Evolutionary conservation across 1,140 invertebrate species (phyloP).

Genomic region (Trichoplusia ni): DNA sequence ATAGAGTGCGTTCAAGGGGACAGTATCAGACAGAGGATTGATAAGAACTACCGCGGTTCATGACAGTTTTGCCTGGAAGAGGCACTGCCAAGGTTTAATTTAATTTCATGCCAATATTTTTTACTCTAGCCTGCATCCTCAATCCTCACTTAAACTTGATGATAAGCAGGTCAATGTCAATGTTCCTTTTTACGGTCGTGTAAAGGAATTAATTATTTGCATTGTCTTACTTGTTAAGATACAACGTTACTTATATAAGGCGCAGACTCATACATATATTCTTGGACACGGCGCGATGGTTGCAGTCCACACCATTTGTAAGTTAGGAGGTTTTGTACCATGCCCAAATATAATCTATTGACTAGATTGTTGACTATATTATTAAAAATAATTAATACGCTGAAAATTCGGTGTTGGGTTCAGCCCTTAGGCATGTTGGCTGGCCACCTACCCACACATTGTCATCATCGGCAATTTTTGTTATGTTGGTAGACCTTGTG

Average conservation of each 20-base stretch:
- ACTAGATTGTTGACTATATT: constrained; percentile 1
- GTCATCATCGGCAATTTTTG: too few relatives aligned
- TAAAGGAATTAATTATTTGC: background rate
- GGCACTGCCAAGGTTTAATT: background rate
- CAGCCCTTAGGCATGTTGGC: too few relatives aligned
- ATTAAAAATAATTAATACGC: constrained; percentile 19
- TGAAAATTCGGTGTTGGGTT: too few relatives aligned
- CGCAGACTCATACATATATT: too few relatives aligned
- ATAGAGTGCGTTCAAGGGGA: constrained; percentile 7
- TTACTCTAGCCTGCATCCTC: background rate
- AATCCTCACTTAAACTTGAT: background rate
- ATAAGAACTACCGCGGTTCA: background rate
- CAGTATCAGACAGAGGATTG: constrained; percentile 5
- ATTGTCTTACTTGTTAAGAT: too few relatives aligned
- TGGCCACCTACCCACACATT: too few relatives aligned
- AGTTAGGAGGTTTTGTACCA: background rate
- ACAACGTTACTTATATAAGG: too few relatives aligned
- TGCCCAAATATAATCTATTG: constrained; percentile 1
- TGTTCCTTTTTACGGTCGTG: background rate
- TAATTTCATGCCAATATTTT: background rate
- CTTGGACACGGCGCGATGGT: background rate
- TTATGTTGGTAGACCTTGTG: too few relatives aligned
- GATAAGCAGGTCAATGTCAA: constrained; percentile 12
- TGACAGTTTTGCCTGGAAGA: background rate
- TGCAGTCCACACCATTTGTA: background rate